Evolutionary conservation across 2,888 invertebrate species (phyloP), one percentile per base, ranked within the genome.

Genomic region (Meghimatium bilineatum): DNA sequence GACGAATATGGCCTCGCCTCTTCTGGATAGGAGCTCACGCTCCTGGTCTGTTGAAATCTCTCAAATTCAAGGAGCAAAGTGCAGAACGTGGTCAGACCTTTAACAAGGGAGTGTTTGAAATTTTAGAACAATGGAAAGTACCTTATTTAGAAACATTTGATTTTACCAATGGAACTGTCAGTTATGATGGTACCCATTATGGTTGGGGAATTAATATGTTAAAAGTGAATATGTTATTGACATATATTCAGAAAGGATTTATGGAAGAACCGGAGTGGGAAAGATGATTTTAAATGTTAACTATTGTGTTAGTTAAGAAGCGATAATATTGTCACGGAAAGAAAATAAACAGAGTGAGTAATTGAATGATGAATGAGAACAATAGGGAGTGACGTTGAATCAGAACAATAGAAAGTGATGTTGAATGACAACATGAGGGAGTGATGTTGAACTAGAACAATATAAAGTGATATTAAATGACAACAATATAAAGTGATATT

Each of bases 171-270:
- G 83, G 79, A 1, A 44, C 66, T 26, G 83, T 83, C n/a, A 83
- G 83, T 44, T 79, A 66, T 66, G 83, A 83, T 63, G 79, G 83
- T 2, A 83, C 79, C 0, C 83, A 83, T 69, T 83, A 83, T 38
- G 83, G 83, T 0, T 83, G 79, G 79, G 83, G 83, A 1, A 60
- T 83, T 23, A 83, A 83, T 49, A 79, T 79, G 83, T 63, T 83
- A 20, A 83, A 83, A 72, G 72, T 72, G 8, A 63, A 83, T 56
- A 83, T 83, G 83, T 29, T 83, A 1, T 32, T 83, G 10, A 78
- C 56, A 17, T 56, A 56, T 56, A 17, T 56, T 56, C 10, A 56
- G 56, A 56, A 56, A 56, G 56, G 6, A 17, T 56, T 56, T 23
- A 23, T 56, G 56, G 56, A 56, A 56, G 56, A 56, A 17, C 17